Conservation (phyloP, 1,140 invertebrate genomes). For the Cataglyphis hispanica region DNA sequence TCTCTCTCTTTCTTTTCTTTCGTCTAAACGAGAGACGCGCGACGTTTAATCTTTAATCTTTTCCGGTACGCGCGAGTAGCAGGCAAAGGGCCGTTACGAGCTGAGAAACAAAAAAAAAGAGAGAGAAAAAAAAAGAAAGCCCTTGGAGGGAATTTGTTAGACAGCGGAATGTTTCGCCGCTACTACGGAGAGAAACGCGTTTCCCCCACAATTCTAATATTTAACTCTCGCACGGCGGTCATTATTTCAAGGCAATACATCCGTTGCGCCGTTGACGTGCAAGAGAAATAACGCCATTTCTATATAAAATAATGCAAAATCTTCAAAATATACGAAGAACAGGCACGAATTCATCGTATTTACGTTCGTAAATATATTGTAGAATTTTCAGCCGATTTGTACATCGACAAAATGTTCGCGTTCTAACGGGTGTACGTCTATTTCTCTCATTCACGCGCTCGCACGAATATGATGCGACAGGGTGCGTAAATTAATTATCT, state of each 20-base stretch:
- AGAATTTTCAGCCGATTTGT: not conserved
- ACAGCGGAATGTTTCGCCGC: constrained; percentile 9
- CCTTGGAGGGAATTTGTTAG: constrained; percentile 42
- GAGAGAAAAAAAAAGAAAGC: not conserved
- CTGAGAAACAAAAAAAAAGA: constrained; percentile 18
- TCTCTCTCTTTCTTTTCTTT: not conserved
- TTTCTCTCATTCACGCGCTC: constrained; percentile 4
- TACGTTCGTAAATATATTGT: not conserved
- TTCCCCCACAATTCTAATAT: constrained; percentile 13
- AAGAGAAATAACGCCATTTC: not conserved
- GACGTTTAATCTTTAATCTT: constrained; percentile 57
- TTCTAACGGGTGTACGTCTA: not conserved
- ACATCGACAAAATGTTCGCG: not conserved
- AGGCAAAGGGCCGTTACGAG: constrained; percentile 24
- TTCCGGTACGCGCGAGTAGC: constrained; percentile 5
- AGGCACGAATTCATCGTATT: not conserved
- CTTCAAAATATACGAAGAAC: not conserved
- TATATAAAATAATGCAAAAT: not conserved
- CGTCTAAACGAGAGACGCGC: not conserved
- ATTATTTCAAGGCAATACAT: constrained; percentile 11
- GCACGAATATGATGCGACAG: constrained; percentile 51
- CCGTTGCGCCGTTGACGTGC: not conserved
- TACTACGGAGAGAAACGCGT: not conserved
- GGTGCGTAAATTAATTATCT: constrained; percentile 75
- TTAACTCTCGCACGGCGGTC: not conserved